Conservation (phyloP, 1,140 invertebrate species). For the Ridgeia piscesae region DNA sequence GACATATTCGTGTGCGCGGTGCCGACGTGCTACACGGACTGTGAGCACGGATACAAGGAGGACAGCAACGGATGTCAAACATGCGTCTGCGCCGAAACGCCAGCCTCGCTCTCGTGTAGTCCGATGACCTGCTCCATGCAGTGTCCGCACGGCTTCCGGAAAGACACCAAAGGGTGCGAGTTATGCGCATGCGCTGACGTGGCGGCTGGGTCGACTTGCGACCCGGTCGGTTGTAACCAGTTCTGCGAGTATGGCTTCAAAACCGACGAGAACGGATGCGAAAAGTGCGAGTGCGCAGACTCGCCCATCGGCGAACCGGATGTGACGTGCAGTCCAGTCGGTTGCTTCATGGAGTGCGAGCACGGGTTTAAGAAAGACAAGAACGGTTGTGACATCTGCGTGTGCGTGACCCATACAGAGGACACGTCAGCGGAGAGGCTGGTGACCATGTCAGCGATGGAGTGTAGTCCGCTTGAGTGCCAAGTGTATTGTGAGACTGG, state of each 20-base stretch:
- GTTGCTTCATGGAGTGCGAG: constrained; percentile 16
- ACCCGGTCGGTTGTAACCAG: background rate
- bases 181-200: constrained; percentile 17
- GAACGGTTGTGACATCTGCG: constrained; percentile 23
- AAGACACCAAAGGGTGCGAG: constrained; percentile 20
- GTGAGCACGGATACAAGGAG: constrained; percentile 10
- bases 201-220: background rate
- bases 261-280: constrained; percentile 21
- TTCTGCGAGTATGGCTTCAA: constrained; percentile 18
- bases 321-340: constrained; percentile 1
- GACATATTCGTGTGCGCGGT: background rate
- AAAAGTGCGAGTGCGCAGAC: constrained; percentile 22
- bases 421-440: background rate
- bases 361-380: constrained; percentile 19
- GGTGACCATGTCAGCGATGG: background rate
- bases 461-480: constrained; percentile 15
- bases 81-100: constrained; percentile 68
- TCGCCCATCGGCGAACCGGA: constrained; percentile 5
- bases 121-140: constrained; percentile 23
- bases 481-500: constrained; percentile 22
- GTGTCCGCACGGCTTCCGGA: constrained; percentile 20
- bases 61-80: constrained; percentile 71
- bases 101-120: background rate
- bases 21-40: background rate
- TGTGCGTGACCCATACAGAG: background rate